Evolutionary conservation across 2,888 invertebrate species (phyloP), one percentile per base, ranked within the genome.

Genomic region (Drosophila dives): DNA sequence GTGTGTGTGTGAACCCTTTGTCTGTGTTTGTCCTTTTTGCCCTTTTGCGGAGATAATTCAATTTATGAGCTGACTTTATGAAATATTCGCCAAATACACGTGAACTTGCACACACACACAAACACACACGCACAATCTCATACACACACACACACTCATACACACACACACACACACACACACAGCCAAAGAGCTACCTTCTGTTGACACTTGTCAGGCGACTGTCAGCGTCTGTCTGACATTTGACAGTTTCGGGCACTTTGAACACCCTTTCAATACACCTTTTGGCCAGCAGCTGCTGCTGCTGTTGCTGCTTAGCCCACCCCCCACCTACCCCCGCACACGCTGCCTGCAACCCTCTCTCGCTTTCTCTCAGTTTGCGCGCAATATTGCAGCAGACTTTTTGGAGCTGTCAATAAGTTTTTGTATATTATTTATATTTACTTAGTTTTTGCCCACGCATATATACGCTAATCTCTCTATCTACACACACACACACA

Each of bases 181-280:
- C 23, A 32, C 64, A 40, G 33, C 45, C 3, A 29, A n/a, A 23
- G 51, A 65, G 65, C 67, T 80, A 80, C 60, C 78, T 68, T 68
- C 64, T 86, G 86, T 84, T 84, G 86, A 86, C 89, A 89, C 86
- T 89, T 89, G 86, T 87, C 86, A 86, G 87, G 75, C 78, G 78
- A 72, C 83, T 84, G 83, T 86, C 85, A 81, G 70, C 79, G 78
- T 71, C 77, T 77, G 80, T 81, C 77, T 83, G 83, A 86, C 88
- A 79, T 88, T 86, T 86, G 86, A 86, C 86, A 86, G 86, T 81
- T 83, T 72, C 72, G 72, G 80, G 77, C 78, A 73, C 76, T 77
- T 64, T 64, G 74, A 67, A 74, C 77, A 77, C 77, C 77, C 77
- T 77, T 77, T 77, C 74, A 70, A 51, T 69, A 59, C 74, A 77